These are phyloP conservation scores for Lepus townsendii DNA, from an alignment of 2,797 vertebrate genomes.

Conservation along the genomic window DNA sequence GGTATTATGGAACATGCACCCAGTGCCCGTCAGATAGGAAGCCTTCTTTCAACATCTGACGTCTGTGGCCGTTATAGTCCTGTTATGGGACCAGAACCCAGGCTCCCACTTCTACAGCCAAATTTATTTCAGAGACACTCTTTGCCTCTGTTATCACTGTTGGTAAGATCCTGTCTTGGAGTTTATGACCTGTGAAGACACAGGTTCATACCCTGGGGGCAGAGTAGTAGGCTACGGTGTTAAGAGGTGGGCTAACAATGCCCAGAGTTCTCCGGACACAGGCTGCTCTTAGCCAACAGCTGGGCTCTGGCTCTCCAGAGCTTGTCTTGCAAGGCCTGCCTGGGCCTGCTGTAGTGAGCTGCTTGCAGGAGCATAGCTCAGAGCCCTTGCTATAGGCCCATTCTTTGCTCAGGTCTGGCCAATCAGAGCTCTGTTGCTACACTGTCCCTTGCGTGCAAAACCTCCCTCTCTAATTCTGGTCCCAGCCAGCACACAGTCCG, in stretches of 20 bases:
- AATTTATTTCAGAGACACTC: neutral
- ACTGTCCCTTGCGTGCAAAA: neutral
- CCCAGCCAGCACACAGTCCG: constrained; percentile 63
- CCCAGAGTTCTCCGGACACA: neutral
- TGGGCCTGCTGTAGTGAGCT: constrained; percentile 38
- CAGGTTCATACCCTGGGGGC: neutral
- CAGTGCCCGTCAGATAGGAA: neutral
- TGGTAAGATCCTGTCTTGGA: neutral
- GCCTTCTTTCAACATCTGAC: neutral
- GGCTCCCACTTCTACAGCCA: neutral
- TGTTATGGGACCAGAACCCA: neutral
- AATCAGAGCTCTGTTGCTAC: constrained; percentile 78
- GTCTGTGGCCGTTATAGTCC: neutral
- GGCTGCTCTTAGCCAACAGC: neutral
- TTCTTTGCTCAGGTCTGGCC: constrained; percentile 40
- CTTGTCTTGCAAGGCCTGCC: constrained; percentile 47
- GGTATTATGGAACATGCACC: neutral
- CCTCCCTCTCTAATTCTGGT: constrained; percentile 47
- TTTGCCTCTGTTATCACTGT: neutral
- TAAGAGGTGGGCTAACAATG: neutral
- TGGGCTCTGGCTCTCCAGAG: neutral
- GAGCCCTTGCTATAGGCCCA: constrained; percentile 22
- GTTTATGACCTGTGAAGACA: neutral
- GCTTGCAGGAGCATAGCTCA: neutral
- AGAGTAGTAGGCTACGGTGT: neutral